Percentiles rank a stretch among this genome's conserved stretches.
phyloP scores from a whole-genome alignment of 2,888 invertebrate genomes.

The Leptarthrus brevirostris region DNA sequence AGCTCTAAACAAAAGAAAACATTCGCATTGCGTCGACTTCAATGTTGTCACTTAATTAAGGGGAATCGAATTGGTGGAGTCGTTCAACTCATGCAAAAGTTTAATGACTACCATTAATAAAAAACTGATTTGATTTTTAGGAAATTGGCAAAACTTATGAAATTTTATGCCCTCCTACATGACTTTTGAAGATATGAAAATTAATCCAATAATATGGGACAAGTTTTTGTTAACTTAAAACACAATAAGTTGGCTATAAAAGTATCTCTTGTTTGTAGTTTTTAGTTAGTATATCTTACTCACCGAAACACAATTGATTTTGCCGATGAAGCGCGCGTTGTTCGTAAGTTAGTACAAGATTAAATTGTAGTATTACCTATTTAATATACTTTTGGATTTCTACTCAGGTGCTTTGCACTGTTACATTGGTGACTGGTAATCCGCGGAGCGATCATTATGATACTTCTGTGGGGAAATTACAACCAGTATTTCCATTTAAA shows the following conservation, averaged over 20 bases:
- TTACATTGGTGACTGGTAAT: neutral
- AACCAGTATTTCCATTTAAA: neutral
- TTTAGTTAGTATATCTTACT: neutral
- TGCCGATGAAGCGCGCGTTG: constrained; percentile 4
- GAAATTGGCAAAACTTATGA: too few species aligned
- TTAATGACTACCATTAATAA: too few species aligned
- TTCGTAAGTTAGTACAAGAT: constrained; percentile 8
- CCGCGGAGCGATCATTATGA: neutral
- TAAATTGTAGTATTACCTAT: neutral
- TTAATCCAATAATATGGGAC: too few species aligned
- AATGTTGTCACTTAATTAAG: too few species aligned
- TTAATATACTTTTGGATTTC: constrained; percentile 4
- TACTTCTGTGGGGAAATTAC: neutral
- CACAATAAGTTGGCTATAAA: neutral
- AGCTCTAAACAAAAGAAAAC: too few species aligned
- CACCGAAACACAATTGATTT: neutral
- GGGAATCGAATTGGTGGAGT: too few species aligned
- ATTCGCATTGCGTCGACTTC: too few species aligned
- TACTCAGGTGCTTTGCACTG: constrained; percentile 1
- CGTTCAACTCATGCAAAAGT: too few species aligned
- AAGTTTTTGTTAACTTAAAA: too few species aligned
- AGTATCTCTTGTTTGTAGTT: constrained; percentile 4
- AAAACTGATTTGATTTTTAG: too few species aligned
- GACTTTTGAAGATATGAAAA: too few species aligned
- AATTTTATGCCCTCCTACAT: too few species aligned